Percentiles rank a stretch among this genome's conserved stretches.
Conservation (phyloP, 2,888 invertebrate genomes). For the Neuroscelio doddi region DNA sequence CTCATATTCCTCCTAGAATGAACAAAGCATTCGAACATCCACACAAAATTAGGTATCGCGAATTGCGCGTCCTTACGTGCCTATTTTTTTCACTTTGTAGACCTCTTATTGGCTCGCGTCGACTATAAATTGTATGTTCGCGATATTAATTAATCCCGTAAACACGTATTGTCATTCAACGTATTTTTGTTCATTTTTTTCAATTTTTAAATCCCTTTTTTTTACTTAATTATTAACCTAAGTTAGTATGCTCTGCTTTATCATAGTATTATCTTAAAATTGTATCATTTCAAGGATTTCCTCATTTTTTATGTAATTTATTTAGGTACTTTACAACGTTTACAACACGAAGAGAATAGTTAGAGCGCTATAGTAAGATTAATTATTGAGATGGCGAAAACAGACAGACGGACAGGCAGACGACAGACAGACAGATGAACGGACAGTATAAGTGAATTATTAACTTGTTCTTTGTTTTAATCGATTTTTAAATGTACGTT, state of each 20-base stretch:
- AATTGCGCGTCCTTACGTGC: slow-evolving; percentile 38
- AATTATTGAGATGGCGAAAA: slow-evolving; percentile 56
- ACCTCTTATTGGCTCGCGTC: slow-evolving; percentile 38
- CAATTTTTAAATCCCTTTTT: slow-evolving; percentile 53
- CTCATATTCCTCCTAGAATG: neutral
- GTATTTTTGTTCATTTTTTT: slow-evolving; percentile 54
- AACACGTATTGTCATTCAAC: slow-evolving; percentile 68
- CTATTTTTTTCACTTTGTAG: slow-evolving; percentile 36
- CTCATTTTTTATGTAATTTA: slow-evolving; percentile 39
- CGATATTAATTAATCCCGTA: slow-evolving; percentile 52
- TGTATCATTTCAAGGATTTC: slow-evolving; percentile 21
- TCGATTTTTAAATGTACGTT: no score
- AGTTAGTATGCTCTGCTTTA: slow-evolving; percentile 45
- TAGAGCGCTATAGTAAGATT: slow-evolving; percentile 55
- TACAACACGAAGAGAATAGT: slow-evolving; percentile 70
- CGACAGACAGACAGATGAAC: slow-evolving; percentile 64
- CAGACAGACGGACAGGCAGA: slow-evolving; percentile 64
- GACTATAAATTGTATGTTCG: slow-evolving; percentile 42
- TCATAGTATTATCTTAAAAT: slow-evolving; percentile 32
- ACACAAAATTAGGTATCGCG: slow-evolving; percentile 37
- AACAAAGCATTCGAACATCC: slow-evolving; percentile 22
- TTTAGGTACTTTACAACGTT: slow-evolving; percentile 58
- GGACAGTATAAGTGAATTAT: slow-evolving; percentile 49
- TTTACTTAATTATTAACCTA: slow-evolving; percentile 59
- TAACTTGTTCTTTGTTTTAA: slow-evolving; percentile 15